Conservation (phyloP, 2,888 invertebrate genomes). For the Caenorhabditis afra region DNA sequence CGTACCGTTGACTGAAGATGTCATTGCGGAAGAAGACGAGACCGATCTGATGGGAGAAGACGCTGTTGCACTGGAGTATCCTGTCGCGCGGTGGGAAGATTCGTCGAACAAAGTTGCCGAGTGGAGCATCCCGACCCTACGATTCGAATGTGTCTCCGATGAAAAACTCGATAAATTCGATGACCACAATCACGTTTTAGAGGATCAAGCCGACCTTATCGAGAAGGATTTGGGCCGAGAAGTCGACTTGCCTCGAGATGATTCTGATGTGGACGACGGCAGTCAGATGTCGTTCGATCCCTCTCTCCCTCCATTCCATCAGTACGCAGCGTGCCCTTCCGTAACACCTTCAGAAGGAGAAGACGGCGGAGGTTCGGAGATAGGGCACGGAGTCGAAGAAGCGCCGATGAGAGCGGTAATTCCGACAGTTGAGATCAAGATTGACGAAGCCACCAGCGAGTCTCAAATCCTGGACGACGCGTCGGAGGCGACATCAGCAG, state of each 20-base stretch:
- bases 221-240: background rate
- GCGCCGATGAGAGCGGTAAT: constrained; percentile 2
- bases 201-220: background rate
- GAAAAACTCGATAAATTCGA: no score
- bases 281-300: constrained; percentile 34
- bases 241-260: background rate
- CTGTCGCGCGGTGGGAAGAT: background rate
- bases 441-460: constrained; percentile 40
- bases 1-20: constrained; percentile 3
- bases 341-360: constrained; percentile 45
- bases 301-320: constrained; percentile 46
- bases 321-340: constrained; percentile 41
- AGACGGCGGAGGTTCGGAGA: no score
- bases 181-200: no score
- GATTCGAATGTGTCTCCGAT: constrained; percentile 25
- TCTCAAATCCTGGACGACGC: constrained; percentile 25
- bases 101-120: background rate
- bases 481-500: constrained; percentile 46
- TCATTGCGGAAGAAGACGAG: constrained; percentile 40
- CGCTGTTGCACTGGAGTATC: background rate
- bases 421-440: constrained; percentile 32
- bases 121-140: constrained; percentile 25
- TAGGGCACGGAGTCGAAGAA: constrained; percentile 19
- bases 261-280: constrained; percentile 10
- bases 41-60: background rate